Evolutionary conservation across 2,797 vertebrate species (phyloP), one percentile per base, ranked within the genome.

Genomic region (Clarias fuscus): DNA sequence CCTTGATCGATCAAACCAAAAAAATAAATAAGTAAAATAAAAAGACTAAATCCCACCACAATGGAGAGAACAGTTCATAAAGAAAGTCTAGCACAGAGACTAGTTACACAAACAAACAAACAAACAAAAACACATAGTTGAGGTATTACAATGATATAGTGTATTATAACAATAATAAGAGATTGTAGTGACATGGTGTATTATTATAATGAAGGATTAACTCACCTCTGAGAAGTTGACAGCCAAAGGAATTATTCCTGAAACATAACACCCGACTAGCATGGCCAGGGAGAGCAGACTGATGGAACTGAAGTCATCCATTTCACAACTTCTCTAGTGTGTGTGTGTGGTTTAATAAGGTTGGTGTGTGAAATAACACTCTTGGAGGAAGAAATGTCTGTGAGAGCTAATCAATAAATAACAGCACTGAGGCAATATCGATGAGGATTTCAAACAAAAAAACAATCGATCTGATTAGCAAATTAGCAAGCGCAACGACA

Each of bases 161-260:
- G 43, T 48, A 48, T 8, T 43, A 48, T 48, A 48, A 48, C 1
- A 43, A 43, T 43, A 43, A 43, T 43, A 43, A 43, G 7, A 43
- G 1, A 33, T 33, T 33, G 8, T 48, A 48, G 10, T 2, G 43
- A 11, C 1, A 48, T 48, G 0, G 1, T 48, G 43, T 48, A 48
- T 8, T 43, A 48, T 48, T 10, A 48, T 10, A 18, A 33, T 56
- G 15, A 83, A 37, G 2, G 1, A 8, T 22, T 18, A 18, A 88
- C 97, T 97, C 91, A 98, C 98, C 98, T 99, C 98, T 0, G 98
- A 99, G 67, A 99, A 99, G 94, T 99, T 99, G 88, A 99, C 97
- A 5, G 98, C 97, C 88, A 99, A 89, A 5, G 98, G 98, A 87
- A 99, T 99, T 67, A 96, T 99, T 80, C 98, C 98, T 65, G 98